Conservation (phyloP, 1,140 invertebrate species). For the Pemphigus obesinymphae region DNA sequence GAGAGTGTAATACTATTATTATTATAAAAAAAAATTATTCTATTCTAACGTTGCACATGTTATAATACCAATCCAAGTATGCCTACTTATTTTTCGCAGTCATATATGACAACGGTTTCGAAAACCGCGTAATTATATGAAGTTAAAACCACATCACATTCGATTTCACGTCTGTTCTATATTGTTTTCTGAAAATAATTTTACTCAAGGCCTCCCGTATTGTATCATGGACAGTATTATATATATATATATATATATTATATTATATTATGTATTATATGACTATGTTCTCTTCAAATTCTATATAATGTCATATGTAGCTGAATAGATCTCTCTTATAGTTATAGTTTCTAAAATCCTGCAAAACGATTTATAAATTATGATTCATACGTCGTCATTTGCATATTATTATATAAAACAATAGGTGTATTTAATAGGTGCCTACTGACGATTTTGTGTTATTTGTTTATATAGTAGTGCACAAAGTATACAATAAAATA, state of each 20-base stretch:
- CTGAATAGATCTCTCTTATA: background rate
- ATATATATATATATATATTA: too few species aligned
- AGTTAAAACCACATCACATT: slow-evolving; percentile 18
- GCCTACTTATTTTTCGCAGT: background rate
- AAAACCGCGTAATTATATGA: slow-evolving; percentile 36
- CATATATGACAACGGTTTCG: slow-evolving; percentile 4
- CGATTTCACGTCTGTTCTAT: slow-evolving; percentile 13
- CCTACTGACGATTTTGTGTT: background rate
- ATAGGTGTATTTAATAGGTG: background rate
- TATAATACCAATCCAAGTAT: background rate
- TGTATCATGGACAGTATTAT: background rate
- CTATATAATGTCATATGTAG: background rate
- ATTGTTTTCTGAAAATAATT: slow-evolving; percentile 16
- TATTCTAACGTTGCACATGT: background rate
- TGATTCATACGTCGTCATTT: background rate
- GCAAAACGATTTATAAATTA: background rate
- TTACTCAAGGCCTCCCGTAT: background rate
- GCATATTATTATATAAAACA: background rate
- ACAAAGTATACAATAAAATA: background rate
- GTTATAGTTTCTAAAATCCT: background rate
- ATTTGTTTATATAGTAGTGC: background rate
- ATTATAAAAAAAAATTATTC: background rate
- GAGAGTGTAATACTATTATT: background rate
- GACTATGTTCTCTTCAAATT: too few species aligned
- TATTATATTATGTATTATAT: too few species aligned